A percentile compares a stretch with the other conserved stretches of the same genome.
phyloP scores from a whole-genome alignment of 1,140 invertebrate genomes.

The Brachystomella parvula region DNA sequence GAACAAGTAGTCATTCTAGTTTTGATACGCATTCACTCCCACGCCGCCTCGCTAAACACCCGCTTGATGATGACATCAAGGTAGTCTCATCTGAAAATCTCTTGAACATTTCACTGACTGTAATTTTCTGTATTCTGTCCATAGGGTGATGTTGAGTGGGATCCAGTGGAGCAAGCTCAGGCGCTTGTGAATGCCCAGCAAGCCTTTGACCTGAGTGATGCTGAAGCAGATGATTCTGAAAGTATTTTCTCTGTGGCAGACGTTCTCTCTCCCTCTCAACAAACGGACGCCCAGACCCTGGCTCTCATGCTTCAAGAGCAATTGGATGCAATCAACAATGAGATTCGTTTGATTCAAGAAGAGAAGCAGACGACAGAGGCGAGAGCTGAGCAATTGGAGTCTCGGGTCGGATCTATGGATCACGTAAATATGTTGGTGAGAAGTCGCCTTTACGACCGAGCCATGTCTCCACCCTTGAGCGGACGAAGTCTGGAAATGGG shows the following conservation, averaged over 20 bases:
- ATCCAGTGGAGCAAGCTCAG: conserved; percentile 87
- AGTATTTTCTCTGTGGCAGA: conserved; percentile 64
- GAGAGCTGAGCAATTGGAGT: conserved; percentile 92
- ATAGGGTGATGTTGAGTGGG: conserved; percentile 69
- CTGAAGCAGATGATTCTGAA: conserved; percentile 67
- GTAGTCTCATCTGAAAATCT: neutral
- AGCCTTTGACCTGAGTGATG: conserved; percentile 74
- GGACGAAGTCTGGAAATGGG: conserved; percentile 37
- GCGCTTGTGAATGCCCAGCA: conserved; percentile 86
- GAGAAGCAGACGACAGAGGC: conserved; percentile 98
- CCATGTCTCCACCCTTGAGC: conserved; percentile 37
- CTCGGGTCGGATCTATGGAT: conserved; percentile 87
- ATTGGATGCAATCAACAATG: conserved; percentile 98
- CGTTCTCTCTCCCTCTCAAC: conserved; percentile 60
- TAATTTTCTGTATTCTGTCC: neutral
- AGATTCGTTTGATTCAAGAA: conserved; percentile 95
- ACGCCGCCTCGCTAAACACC: conserved; percentile 54
- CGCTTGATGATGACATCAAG: conserved; percentile 58
- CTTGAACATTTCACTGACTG: conserved; percentile 5
- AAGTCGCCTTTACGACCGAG: conserved; percentile 47
- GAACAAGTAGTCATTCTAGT: conserved; percentile 65
- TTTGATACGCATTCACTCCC: conserved; percentile 70
- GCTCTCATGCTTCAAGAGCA: conserved; percentile 98
- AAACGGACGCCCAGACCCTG: conserved; percentile 92
- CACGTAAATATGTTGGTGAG: conserved; percentile 79